Evolutionary conservation across 2,888 invertebrate species (phyloP).

Genomic region (Halocaridina rubra): DNA sequence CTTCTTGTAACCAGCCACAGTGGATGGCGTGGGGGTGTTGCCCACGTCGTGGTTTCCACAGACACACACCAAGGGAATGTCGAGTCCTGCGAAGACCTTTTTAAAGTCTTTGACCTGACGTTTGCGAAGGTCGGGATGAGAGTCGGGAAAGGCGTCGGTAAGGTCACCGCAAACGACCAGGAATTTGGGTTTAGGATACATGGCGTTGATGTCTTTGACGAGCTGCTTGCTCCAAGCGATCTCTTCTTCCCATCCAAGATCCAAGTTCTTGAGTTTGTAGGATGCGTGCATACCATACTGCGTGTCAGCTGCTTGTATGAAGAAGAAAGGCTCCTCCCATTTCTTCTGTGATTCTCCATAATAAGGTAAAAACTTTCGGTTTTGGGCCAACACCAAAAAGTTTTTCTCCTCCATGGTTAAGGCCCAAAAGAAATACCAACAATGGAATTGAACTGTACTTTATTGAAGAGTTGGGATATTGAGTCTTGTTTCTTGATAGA

Average conservation of each 20-base stretch:
- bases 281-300: conserved; percentile 71
- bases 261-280: conserved; percentile 63
- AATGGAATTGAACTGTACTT: not conserved
- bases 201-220: conserved; percentile 69
- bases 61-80: conserved; percentile 71
- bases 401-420: not conserved
- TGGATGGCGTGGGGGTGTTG: conserved; percentile 69
- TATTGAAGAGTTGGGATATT: not conserved
- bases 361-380: conserved; percentile 27
- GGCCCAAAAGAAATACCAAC: not conserved
- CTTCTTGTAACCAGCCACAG: conserved; percentile 66
- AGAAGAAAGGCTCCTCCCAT: conserved; percentile 70
- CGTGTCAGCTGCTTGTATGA: conserved; percentile 71
- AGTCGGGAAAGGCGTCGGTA: conserved; percentile 70
- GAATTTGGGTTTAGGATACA: conserved; percentile 70
- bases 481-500: not conserved
- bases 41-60: conserved; percentile 73
- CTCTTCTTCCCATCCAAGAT: conserved; percentile 70
- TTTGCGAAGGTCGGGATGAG: conserved; percentile 64
- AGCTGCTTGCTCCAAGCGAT: conserved; percentile 67
- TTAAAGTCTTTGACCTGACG: conserved; percentile 70
- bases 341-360: conserved; percentile 63
- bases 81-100: conserved; percentile 67
- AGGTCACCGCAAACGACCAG: conserved; percentile 72
- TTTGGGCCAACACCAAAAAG: conserved; percentile 2